phyloP scores from a whole-genome alignment of 1,140 invertebrate genomes.

The Anastatus disparis region DNA sequence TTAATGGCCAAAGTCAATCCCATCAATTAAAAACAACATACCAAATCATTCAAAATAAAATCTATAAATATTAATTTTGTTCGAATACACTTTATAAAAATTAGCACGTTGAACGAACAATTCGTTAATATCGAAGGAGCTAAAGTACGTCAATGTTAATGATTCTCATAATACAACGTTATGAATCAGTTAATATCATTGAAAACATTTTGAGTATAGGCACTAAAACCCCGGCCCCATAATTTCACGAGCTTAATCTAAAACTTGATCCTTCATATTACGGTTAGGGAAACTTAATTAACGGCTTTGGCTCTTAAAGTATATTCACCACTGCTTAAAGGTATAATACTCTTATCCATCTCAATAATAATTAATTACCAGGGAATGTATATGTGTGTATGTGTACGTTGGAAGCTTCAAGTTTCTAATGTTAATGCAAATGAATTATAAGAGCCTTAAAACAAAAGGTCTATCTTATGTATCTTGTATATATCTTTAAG shows the following conservation, averaged over 20 bases:
- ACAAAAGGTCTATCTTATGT: slow-evolving; percentile 6
- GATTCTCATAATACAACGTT: background rate
- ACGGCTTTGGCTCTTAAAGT: background rate
- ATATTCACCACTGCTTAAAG: background rate
- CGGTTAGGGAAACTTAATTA: slow-evolving; percentile 2
- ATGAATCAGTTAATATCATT: slow-evolving; percentile 2
- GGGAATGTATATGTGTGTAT: too few relatives aligned
- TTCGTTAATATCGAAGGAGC: background rate
- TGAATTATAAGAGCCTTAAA: background rate
- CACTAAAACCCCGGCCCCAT: too few relatives aligned
- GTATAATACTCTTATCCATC: slow-evolving; percentile 29
- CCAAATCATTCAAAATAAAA: too few relatives aligned
- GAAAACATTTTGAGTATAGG: background rate
- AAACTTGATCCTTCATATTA: background rate
- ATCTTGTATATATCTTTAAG: too few relatives aligned
- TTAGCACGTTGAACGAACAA: too few relatives aligned
- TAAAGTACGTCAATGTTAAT: background rate
- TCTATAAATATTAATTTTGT: too few relatives aligned
- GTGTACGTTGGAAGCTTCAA: too few relatives aligned
- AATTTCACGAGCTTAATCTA: slow-evolving; percentile 2
- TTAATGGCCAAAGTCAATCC: too few relatives aligned
- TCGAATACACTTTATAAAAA: too few relatives aligned
- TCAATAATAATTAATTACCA: slow-evolving; percentile 34
- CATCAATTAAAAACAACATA: too few relatives aligned
- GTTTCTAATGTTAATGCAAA: background rate